Percentiles rank a stretch among this genome's conserved stretches.
These are phyloP conservation scores for Cantharis rustica DNA, from an alignment of 2,888 invertebrate species.

Conservation along the genomic window DNA sequence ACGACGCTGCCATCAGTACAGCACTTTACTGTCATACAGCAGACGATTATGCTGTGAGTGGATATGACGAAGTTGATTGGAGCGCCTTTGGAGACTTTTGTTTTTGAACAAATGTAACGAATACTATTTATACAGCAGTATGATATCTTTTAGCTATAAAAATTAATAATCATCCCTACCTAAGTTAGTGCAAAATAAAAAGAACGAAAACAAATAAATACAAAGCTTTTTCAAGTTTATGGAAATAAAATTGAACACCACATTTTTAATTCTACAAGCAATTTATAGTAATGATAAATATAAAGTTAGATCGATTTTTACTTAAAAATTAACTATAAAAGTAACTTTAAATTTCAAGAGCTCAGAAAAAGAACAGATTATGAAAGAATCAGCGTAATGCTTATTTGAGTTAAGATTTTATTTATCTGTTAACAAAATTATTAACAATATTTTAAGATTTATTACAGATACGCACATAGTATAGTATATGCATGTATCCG, in stretches of 20 bases:
- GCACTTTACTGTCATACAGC: conserved; percentile 57
- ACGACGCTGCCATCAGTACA: conserved; percentile 66
- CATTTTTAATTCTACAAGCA: not conserved
- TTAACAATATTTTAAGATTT: not conserved
- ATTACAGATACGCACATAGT: not conserved
- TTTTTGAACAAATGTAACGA: conserved; percentile 55
- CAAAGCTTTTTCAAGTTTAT: not conserved
- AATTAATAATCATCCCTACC: not conserved
- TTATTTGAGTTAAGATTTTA: not conserved
- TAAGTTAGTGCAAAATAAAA: not conserved
- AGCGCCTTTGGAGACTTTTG: conserved; percentile 68
- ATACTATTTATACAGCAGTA: not conserved
- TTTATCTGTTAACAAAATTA: not conserved
- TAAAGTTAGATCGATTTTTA: not conserved
- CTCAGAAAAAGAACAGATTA: not conserved
- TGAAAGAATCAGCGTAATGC: not conserved
- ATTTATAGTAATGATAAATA: not conserved
- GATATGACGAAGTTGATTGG: conserved; percentile 73
- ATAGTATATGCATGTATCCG: not conserved
- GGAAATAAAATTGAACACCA: not conserved
- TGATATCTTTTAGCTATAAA: not conserved
- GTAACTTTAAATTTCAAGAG: not conserved
- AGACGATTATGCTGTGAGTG: conserved; percentile 61
- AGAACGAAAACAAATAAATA: not conserved
- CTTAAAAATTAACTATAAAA: not conserved